These are phyloP conservation scores for Synchiropus splendidus DNA, from an alignment of 2,113 vertebrate species.

Conservation along the genomic window DNA sequence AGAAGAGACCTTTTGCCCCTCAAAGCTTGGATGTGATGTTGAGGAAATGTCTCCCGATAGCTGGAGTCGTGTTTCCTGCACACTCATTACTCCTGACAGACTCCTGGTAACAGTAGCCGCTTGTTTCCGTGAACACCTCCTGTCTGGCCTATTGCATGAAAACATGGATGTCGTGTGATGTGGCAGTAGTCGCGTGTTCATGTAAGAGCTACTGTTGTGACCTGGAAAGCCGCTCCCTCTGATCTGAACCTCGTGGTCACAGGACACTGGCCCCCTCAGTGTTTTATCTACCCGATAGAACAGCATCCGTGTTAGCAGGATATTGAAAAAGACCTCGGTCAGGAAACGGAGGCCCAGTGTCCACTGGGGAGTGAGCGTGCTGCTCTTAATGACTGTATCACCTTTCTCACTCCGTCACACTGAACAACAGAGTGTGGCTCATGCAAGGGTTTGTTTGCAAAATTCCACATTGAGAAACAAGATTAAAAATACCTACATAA, in stretches of 20 bases:
- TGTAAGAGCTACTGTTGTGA: constrained; percentile 38
- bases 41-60: background rate
- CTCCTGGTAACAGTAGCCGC: background rate
- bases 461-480: no score
- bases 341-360: constrained; percentile 58
- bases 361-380: constrained; percentile 31
- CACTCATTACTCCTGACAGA: background rate
- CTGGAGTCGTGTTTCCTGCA: no score
- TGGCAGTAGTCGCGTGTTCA: constrained; percentile 15
- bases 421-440: constrained; percentile 14
- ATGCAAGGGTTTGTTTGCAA: constrained; percentile 11
- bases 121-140: constrained; percentile 1
- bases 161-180: constrained; percentile 26
- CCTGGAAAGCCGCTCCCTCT: constrained; percentile 25
- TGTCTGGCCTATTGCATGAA: constrained; percentile 16
- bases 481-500: no score
- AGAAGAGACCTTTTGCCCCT: no score
- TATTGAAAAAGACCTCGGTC: constrained; percentile 66
- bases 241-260: constrained; percentile 42
- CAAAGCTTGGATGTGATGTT: background rate
- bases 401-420: constrained; percentile 44
- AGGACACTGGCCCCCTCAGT: constrained; percentile 29
- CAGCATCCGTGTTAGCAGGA: constrained; percentile 55
- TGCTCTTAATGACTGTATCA: constrained; percentile 48
- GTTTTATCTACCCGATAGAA: constrained; percentile 45